A percentile compares a stretch with the other conserved stretches of the same genome.
Evolutionary conservation across 2,113 vertebrate genomes (phyloP).

Genomic region (Oreotrochilus melanogaster): DNA sequence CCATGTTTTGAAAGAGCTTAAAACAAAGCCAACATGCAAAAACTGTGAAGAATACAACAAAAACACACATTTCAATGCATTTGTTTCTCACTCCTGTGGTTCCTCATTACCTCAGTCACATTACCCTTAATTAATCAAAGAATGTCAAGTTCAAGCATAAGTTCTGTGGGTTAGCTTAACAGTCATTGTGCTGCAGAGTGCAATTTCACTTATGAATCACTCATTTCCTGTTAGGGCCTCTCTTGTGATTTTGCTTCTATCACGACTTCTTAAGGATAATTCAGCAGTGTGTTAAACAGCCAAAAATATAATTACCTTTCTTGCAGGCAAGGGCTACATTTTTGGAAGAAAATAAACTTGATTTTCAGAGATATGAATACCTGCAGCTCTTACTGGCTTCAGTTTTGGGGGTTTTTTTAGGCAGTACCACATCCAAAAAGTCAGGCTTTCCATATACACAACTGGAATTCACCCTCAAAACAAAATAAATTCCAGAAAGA

Average conservation of each 20-base stretch:
- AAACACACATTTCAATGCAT: not conserved
- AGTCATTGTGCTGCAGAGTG: not conserved
- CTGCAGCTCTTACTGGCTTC: not conserved
- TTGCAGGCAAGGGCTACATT: not conserved
- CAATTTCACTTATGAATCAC: not conserved
- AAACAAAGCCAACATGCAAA: constrained; percentile 16
- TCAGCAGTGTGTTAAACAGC: not conserved
- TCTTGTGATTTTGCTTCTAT: not conserved
- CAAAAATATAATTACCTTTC: not conserved
- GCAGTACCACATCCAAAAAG: not conserved
- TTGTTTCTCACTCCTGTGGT: not conserved
- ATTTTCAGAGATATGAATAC: not conserved
- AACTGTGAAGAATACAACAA: not conserved
- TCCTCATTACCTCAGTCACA: not conserved
- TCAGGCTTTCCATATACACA: not conserved
- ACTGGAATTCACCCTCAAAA: not conserved
- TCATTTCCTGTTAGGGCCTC: not conserved
- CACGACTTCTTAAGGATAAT: not conserved
- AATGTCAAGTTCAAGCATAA: not conserved
- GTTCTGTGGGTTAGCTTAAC: not conserved
- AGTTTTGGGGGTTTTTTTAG: not conserved
- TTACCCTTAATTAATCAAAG: not conserved
- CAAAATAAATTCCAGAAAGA: not conserved
- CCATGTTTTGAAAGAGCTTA: not conserved
- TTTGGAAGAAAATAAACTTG: not conserved